Evolutionary conservation across 2,797 vertebrate genomes (phyloP).

Genomic region (Lithobates sylvaticus): DNA sequence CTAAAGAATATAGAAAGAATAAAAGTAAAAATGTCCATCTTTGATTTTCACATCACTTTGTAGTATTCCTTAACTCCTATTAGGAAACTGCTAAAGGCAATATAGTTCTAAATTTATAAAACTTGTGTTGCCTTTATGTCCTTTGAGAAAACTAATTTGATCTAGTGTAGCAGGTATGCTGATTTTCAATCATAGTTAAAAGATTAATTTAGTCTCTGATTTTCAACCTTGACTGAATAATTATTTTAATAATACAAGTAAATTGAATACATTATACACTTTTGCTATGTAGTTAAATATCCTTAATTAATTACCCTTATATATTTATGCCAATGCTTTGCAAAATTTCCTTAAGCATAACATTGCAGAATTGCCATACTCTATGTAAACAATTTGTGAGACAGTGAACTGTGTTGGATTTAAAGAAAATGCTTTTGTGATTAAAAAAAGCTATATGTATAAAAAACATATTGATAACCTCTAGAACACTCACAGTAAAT

Average conservation of each 20-base stretch:
- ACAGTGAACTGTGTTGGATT: constrained; percentile 28
- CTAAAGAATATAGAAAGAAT: background rate
- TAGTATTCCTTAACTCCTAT: constrained; percentile 15
- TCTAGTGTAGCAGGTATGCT: constrained; percentile 41
- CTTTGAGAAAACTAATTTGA: constrained; percentile 50
- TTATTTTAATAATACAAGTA: constrained; percentile 57
- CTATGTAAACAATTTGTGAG: constrained; percentile 29
- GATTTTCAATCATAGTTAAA: constrained; percentile 57
- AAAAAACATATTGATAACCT: too few relatives aligned
- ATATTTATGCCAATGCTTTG: constrained; percentile 21
- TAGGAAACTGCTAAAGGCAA: constrained; percentile 18
- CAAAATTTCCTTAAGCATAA: constrained; percentile 38
- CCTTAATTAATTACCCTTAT: constrained; percentile 52
- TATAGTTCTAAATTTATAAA: constrained; percentile 43
- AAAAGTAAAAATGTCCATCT: background rate
- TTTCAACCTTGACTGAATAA: constrained; percentile 53
- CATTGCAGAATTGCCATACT: constrained; percentile 18
- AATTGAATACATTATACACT: constrained; percentile 47
- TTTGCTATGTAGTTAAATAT: constrained; percentile 41
- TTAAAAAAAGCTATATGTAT: too few relatives aligned
- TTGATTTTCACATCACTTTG: constrained; percentile 11
- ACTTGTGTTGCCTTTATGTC: constrained; percentile 29
- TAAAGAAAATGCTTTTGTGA: too few relatives aligned
- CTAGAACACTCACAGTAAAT: too few relatives aligned
- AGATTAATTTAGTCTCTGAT: constrained; percentile 53